Evolutionary conservation across 1,140 invertebrate species (phyloP).

Genomic region (Zaprionus vittiger): DNA sequence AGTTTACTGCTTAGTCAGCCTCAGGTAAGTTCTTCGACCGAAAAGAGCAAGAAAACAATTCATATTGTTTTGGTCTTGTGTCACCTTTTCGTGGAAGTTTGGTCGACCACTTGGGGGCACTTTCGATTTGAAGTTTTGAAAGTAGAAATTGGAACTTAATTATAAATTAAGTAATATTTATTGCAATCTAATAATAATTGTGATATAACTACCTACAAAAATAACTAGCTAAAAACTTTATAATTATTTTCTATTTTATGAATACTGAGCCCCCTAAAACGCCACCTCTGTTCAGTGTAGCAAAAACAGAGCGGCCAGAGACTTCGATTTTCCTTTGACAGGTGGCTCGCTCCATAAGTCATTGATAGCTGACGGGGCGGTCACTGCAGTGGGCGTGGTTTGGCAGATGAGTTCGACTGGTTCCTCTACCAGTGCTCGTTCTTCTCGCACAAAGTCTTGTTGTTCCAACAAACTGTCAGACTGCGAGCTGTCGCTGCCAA

Average conservation of each 20-base stretch:
- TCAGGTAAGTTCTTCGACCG: neutral
- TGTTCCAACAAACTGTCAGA: slow-evolving; percentile 29
- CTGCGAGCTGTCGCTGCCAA: slow-evolving; percentile 14
- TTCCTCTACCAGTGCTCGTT: neutral
- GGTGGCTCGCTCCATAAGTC: slow-evolving; percentile 29
- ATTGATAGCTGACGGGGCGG: slow-evolving; percentile 18
- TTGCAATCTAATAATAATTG: neutral
- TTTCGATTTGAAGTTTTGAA: neutral
- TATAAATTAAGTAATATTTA: neutral
- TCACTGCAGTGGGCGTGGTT: slow-evolving; percentile 17
- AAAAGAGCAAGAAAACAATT: neutral
- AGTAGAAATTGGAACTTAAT: neutral
- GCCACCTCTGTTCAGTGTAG: slow-evolving; percentile 4
- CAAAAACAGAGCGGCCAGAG: neutral
- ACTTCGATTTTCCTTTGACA: slow-evolving; percentile 20
- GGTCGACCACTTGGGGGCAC: neutral
- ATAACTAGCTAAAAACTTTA: neutral
- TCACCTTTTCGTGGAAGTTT: neutral
- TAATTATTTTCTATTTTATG: neutral
- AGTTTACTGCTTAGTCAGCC: slow-evolving; percentile 1
- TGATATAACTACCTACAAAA: neutral
- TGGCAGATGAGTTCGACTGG: neutral
- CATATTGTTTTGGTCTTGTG: neutral
- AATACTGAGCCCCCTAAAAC: too few species aligned
- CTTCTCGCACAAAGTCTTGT: slow-evolving; percentile 13